Evolutionary conservation across 2,113 vertebrate species (phyloP).

Genomic region (Carassius carassius): DNA sequence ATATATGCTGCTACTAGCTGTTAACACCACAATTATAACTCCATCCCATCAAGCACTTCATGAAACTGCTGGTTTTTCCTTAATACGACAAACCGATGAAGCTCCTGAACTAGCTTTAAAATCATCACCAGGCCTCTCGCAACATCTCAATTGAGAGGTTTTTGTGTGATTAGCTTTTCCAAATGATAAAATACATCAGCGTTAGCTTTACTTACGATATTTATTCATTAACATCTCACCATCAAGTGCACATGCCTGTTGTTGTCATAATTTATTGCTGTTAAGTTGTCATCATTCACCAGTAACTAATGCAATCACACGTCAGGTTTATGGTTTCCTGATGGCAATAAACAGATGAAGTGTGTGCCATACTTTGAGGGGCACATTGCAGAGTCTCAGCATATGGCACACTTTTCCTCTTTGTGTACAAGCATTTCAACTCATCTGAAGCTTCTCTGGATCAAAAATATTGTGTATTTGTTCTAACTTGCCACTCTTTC

Average conservation of each 20-base stretch:
- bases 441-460: background rate
- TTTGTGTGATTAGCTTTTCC: background rate
- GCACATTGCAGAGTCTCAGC: background rate
- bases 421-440: background rate
- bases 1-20: background rate
- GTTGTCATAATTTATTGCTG: background rate
- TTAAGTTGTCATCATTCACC: background rate
- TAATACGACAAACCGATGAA: background rate
- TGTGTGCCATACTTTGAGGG: background rate
- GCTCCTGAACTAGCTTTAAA: background rate
- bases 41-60: background rate
- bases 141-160: background rate
- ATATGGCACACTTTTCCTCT: conserved; percentile 13
- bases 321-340: conserved; percentile 12
- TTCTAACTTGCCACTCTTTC: background rate
- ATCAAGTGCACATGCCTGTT: background rate
- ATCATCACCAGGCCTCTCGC: background rate
- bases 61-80: background rate
- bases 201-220: background rate
- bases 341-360: conserved; percentile 5
- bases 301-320: background rate
- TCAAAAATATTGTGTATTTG: background rate
- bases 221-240: background rate
- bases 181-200: background rate
- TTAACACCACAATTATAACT: background rate